Evolutionary conservation across 2,797 vertebrate species (phyloP).

Genomic region (Stomatorhinus walkeri): DNA sequence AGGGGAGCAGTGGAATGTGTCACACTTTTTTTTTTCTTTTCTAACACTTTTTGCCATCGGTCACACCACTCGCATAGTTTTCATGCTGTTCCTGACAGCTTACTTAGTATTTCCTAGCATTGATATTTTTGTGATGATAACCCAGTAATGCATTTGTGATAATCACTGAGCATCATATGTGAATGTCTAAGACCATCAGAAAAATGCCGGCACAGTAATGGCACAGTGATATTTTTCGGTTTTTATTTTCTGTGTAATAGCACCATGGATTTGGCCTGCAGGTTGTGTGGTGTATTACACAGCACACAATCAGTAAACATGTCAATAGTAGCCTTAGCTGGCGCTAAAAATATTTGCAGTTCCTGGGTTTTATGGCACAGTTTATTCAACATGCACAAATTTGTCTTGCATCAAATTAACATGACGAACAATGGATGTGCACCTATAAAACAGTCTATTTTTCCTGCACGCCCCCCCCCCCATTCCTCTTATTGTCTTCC

Average conservation of each 20-base stretch:
- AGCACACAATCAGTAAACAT: background rate
- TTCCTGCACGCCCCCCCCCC: background rate
- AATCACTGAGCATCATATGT: background rate
- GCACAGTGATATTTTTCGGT: background rate
- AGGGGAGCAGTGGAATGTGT: background rate
- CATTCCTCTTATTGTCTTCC: background rate
- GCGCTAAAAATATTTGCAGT: background rate
- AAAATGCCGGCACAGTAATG: background rate
- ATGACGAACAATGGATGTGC: slow-evolving; percentile 24
- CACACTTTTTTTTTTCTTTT: background rate
- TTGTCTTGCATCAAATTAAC: slow-evolving; percentile 29
- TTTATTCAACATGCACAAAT: slow-evolving; percentile 40
- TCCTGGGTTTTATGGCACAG: slow-evolving; percentile 21
- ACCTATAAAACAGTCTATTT: background rate
- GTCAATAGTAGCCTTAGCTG: background rate
- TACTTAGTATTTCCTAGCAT: background rate
- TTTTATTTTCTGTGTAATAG: background rate
- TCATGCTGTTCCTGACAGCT: background rate
- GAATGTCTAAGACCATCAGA: background rate
- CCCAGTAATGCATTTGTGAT: background rate
- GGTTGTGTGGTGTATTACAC: background rate
- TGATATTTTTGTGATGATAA: background rate
- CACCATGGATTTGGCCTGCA: background rate
- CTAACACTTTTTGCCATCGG: background rate
- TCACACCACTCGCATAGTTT: background rate